Conservation (phyloP, 2,113 vertebrate genomes). For the Sorex fumeus region DNA sequence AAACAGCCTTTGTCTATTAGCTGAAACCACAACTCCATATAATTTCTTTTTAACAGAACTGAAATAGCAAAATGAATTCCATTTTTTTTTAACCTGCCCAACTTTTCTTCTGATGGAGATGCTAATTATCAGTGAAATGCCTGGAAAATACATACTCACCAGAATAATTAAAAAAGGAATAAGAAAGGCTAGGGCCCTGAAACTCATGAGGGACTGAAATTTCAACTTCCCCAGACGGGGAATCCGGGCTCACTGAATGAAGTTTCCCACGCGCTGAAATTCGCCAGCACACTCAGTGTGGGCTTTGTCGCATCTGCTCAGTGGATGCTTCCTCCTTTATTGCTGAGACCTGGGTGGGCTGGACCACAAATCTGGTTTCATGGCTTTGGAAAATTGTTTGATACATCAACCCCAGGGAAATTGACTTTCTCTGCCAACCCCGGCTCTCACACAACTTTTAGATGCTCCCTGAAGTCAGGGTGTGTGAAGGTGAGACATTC, state of each 20-base stretch:
- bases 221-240: background rate
- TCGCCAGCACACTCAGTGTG: rapidly evolving
- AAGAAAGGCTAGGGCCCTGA: background rate
- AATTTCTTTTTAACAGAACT: slow-evolving; percentile 73
- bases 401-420: no score
- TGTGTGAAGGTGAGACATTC: background rate
- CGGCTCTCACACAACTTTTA: no score
- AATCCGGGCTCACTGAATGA: background rate
- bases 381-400: no score
- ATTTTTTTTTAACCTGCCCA: slow-evolving; percentile 47
- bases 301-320: background rate
- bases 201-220: background rate
- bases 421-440: background rate
- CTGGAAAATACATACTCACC: slow-evolving; percentile 2
- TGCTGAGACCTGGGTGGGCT: background rate
- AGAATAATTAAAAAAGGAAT: slow-evolving; percentile 10
- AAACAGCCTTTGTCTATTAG: slow-evolving; percentile 66
- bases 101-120: slow-evolving; percentile 63
- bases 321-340: rapidly evolving
- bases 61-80: slow-evolving; percentile 67
- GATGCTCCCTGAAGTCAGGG: background rate
- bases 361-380: no score
- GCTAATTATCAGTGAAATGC: slow-evolving; percentile 57
- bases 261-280: rapidly evolving
- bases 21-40: slow-evolving; percentile 52